Percentiles rank a stretch among this genome's conserved stretches.
Evolutionary conservation across 2,888 invertebrate genomes (phyloP).

Genomic region (Rhorus exstirpatorius): DNA sequence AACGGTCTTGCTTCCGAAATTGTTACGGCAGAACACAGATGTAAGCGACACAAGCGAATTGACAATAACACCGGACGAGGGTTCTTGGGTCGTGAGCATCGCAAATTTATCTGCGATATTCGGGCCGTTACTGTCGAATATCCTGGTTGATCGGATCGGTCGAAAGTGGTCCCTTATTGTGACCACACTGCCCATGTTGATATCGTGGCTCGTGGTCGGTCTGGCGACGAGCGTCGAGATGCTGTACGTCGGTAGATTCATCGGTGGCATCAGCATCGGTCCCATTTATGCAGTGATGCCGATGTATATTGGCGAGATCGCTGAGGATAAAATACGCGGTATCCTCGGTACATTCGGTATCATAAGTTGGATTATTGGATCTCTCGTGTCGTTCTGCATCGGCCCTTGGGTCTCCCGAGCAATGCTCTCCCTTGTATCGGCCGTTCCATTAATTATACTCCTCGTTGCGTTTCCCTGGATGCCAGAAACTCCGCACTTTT

Average conservation of each 20-base stretch:
- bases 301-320: conserved; percentile 72
- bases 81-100: conserved; percentile 64
- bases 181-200: conserved; percentile 50
- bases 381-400: neutral
- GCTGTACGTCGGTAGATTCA: conserved; percentile 68
- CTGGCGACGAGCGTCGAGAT: conserved; percentile 51
- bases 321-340: conserved; percentile 71
- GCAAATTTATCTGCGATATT: conserved; percentile 65
- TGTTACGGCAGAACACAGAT: neutral
- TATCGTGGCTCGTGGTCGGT: conserved; percentile 65
- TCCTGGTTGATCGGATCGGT: conserved; percentile 69
- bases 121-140: conserved; percentile 65
- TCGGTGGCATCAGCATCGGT: conserved; percentile 67
- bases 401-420: conserved; percentile 16
- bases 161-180: conserved; percentile 70
- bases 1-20: conserved; percentile 41
- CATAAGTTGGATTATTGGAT: conserved; percentile 11
- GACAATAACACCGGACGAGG: conserved; percentile 46
- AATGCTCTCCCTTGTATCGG: neutral
- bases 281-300: conserved; percentile 56
- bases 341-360: conserved; percentile 42
- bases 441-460: conserved; percentile 22
- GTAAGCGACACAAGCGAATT: conserved; percentile 11
- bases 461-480: conserved; percentile 29
- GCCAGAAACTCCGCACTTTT: conserved; percentile 52